These are phyloP conservation scores for Telmatherina bonti DNA, from an alignment of 2,797 vertebrate species.

Conservation along the genomic window DNA sequence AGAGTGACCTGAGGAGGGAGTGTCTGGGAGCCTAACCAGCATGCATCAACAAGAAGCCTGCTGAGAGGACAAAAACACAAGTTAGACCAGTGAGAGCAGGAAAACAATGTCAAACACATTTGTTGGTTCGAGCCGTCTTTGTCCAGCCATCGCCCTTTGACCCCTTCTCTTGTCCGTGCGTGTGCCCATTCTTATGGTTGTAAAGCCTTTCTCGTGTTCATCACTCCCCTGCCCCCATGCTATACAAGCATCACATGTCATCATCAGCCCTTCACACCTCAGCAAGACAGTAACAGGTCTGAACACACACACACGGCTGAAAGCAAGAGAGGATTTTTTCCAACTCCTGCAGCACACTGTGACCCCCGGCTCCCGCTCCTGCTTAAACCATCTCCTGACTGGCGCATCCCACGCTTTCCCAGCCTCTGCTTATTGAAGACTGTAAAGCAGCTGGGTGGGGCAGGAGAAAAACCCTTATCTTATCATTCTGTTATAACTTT, in stretches of 20 bases:
- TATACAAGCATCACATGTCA: slow-evolving; percentile 24
- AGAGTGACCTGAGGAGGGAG: slow-evolving; percentile 79
- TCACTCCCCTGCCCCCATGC: slow-evolving; percentile 41
- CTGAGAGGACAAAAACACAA: slow-evolving; percentile 76
- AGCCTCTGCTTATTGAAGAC: slow-evolving; percentile 57
- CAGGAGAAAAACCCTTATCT: slow-evolving; percentile 31
- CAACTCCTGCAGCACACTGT: slow-evolving; percentile 13
- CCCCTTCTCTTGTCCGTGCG: slow-evolving; percentile 41
- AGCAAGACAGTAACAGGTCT: slow-evolving; percentile 36
- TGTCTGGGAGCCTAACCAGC: slow-evolving; percentile 68
- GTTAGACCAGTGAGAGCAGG: slow-evolving; percentile 44
- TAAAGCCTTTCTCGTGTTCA: slow-evolving; percentile 54
- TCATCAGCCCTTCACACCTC: slow-evolving; percentile 48
- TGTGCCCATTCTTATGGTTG: slow-evolving; percentile 25
- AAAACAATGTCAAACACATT: slow-evolving; percentile 40
- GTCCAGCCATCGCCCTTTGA: slow-evolving; percentile 52
- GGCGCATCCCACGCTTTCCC: slow-evolving; percentile 70
- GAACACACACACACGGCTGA: slow-evolving; percentile 38
- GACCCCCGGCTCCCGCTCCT: not conserved
- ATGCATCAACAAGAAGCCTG: slow-evolving; percentile 76
- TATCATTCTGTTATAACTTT: slow-evolving; percentile 36
- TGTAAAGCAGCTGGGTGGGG: slow-evolving; percentile 47
- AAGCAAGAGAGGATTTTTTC: slow-evolving; percentile 39
- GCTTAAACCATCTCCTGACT: slow-evolving; percentile 45
- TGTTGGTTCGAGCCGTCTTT: slow-evolving; percentile 41